Conservation (phyloP, 2,797 vertebrate genomes). For the Sebastes taczanowskii region DNA sequence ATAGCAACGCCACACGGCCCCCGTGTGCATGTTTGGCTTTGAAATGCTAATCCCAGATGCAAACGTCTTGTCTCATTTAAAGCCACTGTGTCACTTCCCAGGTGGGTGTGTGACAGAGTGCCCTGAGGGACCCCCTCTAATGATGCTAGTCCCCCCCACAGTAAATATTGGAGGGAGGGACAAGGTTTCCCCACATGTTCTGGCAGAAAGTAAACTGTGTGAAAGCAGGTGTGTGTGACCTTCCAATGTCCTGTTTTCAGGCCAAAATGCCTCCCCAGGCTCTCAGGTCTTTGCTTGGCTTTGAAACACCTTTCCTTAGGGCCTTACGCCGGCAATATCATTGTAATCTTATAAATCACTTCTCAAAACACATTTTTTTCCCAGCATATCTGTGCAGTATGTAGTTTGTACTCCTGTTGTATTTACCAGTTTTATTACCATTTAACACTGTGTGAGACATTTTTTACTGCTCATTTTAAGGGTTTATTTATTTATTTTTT, state of each 20-base stretch:
- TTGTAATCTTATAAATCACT: constrained; percentile 54
- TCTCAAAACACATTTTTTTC: constrained; percentile 17
- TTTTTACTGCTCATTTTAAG: background rate
- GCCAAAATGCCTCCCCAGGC: constrained; percentile 48
- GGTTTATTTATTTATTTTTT: background rate
- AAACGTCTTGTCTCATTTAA: constrained; percentile 83
- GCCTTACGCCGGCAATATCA: constrained; percentile 29
- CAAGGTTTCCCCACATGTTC: constrained; percentile 65
- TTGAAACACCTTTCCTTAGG: constrained; percentile 47
- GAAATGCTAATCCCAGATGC: constrained; percentile 80
- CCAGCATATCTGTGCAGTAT: constrained; percentile 1
- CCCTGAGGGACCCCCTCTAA: constrained; percentile 75
- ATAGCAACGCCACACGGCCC: constrained; percentile 56
- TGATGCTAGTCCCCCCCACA: constrained; percentile 65
- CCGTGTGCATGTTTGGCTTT: constrained; percentile 72
- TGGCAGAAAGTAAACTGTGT: constrained; percentile 68
- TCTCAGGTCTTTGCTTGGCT: constrained; percentile 34
- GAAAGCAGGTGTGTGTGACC: constrained; percentile 71
- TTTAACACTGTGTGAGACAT: background rate
- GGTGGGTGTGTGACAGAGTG: constrained; percentile 78
- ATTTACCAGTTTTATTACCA: constrained; percentile 1
- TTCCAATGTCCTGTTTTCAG: constrained; percentile 68
- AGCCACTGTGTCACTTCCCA: constrained; percentile 80
- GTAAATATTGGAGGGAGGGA: constrained; percentile 77
- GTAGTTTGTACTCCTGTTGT: constrained; percentile 4